phyloP scores from a whole-genome alignment of 64 coral and sea anemone genomes.

The Montipora foliosa region DNA sequence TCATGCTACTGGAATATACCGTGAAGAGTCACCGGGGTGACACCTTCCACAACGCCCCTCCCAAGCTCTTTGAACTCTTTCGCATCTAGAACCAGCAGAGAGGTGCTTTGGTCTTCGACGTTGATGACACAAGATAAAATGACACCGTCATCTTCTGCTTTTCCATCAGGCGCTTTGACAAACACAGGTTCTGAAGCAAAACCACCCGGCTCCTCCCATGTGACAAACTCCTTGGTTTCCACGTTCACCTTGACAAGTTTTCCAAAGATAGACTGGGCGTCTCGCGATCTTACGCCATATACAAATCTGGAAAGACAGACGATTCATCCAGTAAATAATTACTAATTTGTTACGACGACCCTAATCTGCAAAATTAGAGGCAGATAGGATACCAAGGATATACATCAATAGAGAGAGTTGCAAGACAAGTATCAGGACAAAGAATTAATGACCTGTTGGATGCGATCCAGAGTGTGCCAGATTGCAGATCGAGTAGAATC shows the following conservation, averaged over 20 bases:
- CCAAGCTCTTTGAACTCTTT: constrained; percentile 77
- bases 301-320: constrained; percentile 42
- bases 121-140: constrained; percentile 85
- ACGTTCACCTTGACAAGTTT: constrained; percentile 83
- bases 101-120: constrained; percentile 64
- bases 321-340: background rate
- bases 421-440: too few species aligned
- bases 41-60: constrained; percentile 64
- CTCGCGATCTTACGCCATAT: constrained; percentile 33
- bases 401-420: too few species aligned
- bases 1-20: constrained; percentile 46
- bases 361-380: too few species aligned
- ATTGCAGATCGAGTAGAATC: too few species aligned
- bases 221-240: constrained; percentile 48
- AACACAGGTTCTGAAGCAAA: constrained; percentile 91
- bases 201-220: constrained; percentile 65
- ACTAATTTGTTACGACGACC: too few species aligned
- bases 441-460: too few species aligned
- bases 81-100: constrained; percentile 79
- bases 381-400: too few species aligned
- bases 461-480: too few species aligned
- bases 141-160: constrained; percentile 87
- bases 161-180: constrained; percentile 70
- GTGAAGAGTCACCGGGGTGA: constrained; percentile 67
- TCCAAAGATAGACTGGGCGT: background rate